phyloP scores from a whole-genome alignment of 2,797 vertebrate species.

The Pseudochromis fuscus region DNA sequence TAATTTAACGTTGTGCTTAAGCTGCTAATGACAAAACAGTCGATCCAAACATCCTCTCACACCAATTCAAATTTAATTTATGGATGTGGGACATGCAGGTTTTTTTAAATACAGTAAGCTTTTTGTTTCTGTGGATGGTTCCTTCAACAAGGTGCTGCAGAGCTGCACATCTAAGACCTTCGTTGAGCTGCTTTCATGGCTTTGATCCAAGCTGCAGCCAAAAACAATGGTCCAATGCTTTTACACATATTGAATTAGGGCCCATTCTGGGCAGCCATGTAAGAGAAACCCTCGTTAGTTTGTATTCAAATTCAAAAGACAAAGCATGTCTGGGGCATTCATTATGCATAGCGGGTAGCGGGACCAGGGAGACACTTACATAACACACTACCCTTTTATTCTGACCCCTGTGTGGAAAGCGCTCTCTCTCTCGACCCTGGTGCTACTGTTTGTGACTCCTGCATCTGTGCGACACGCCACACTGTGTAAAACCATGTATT shows the following conservation, averaged over 20 bases:
- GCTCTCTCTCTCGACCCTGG: conserved; percentile 56
- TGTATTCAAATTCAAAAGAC: conserved; percentile 81
- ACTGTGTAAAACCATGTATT: conserved; percentile 14
- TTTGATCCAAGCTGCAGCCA: conserved; percentile 68
- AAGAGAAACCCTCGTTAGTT: conserved; percentile 79
- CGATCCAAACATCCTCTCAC: not conserved
- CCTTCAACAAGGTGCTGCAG: conserved; percentile 54
- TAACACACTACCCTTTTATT: conserved; percentile 82
- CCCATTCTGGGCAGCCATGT: conserved; percentile 64
- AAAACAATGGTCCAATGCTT: conserved; percentile 71
- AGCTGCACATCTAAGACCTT: conserved; percentile 50
- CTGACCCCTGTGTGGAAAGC: conserved; percentile 72
- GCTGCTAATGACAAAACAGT: not conserved
- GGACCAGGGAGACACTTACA: conserved; percentile 80
- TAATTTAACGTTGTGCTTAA: not conserved
- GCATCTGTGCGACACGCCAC: conserved; percentile 59
- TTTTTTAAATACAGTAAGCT: not conserved
- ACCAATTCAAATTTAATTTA: conserved; percentile 18
- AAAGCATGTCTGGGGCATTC: conserved; percentile 81
- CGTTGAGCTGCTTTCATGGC: conserved; percentile 56
- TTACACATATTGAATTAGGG: conserved; percentile 75
- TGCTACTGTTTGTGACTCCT: conserved; percentile 51
- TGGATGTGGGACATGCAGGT: conserved; percentile 9
- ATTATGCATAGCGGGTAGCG: conserved; percentile 82
- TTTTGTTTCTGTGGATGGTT: conserved; percentile 35